Percentiles rank a stretch among this genome's conserved stretches.
These are phyloP conservation scores for Sclerodermus sp. DNA, from an alignment of 2,888 invertebrate species.

Conservation along the genomic window DNA sequence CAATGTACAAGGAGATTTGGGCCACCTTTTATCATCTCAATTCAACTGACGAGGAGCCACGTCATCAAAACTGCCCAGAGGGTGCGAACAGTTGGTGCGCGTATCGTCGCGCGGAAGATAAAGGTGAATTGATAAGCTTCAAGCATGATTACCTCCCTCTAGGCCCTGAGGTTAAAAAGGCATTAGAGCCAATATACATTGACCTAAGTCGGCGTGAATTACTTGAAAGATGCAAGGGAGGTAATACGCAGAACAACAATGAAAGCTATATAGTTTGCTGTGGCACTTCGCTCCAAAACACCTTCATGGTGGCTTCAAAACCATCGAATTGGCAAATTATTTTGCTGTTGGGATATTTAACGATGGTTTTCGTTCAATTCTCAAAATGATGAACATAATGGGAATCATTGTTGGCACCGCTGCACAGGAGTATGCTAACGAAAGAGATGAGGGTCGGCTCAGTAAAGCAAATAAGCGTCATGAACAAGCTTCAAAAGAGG, in stretches of 20 bases:
- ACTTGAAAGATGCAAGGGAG: constrained; percentile 13
- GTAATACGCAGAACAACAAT: constrained; percentile 16
- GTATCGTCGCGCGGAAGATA: constrained; percentile 17
- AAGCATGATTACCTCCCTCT: constrained; percentile 11
- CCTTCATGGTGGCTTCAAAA: constrained; percentile 18
- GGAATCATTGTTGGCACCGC: constrained; percentile 10
- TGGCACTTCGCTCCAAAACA: constrained; percentile 22
- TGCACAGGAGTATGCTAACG: constrained; percentile 13
- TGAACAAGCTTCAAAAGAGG: constrained; percentile 10
- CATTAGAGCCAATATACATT: constrained; percentile 11
- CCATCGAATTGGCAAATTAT: constrained; percentile 15
- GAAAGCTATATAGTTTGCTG: constrained; percentile 20
- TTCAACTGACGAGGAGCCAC: constrained; percentile 28
- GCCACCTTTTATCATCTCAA: constrained; percentile 29
- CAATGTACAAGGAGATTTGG: constrained; percentile 34
- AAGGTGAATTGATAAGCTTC: constrained; percentile 2
- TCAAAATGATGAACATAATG: constrained; percentile 10
- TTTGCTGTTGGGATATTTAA: constrained; percentile 17
- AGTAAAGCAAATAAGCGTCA: constrained; percentile 6
- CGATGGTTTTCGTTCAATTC: constrained; percentile 13
- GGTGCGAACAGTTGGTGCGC: constrained; percentile 30
- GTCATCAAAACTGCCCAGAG: constrained; percentile 29
- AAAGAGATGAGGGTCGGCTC: constrained; percentile 2
- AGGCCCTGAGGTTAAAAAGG: constrained; percentile 9
- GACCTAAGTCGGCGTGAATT: constrained; percentile 9